Percentiles rank a stretch among this genome's conserved stretches.
phyloP scores from a whole-genome alignment of 2,113 vertebrate species.

The Falcunculus frontatus region DNA sequence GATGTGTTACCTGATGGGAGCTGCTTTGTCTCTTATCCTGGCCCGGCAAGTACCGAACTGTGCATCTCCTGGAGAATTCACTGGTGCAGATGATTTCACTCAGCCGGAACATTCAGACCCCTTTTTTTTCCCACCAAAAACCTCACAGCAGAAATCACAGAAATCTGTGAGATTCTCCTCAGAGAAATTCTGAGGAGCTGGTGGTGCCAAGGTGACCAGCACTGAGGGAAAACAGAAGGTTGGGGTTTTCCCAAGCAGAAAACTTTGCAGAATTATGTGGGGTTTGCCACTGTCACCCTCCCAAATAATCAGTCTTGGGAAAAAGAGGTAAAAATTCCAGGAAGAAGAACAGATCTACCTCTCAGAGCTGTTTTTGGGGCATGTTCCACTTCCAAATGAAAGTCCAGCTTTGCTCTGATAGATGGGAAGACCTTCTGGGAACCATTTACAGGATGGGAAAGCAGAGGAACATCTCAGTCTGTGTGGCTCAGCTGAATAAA shows the following conservation, averaged over 20 bases:
- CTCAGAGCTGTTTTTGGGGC: neutral
- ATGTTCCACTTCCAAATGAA: fast-evolving
- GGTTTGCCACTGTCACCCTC: neutral
- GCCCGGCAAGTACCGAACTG: constrained; percentile 57
- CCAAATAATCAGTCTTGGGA: neutral
- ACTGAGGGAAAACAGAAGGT: neutral
- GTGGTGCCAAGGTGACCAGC: neutral
- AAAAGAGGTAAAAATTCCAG: neutral
- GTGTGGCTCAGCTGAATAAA: neutral
- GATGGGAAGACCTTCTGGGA: neutral
- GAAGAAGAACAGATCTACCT: neutral
- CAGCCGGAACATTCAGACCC: constrained; percentile 26
- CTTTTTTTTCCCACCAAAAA: neutral
- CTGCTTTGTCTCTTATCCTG: constrained; percentile 74
- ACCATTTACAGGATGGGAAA: fast-evolving
- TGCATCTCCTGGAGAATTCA: constrained; percentile 52
- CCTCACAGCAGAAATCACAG: neutral
- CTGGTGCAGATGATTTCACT: constrained; percentile 64
- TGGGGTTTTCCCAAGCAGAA: neutral
- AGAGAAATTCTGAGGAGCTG: neutral
- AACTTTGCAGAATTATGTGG: neutral
- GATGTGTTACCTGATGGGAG: constrained; percentile 84
- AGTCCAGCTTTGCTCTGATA: neutral
- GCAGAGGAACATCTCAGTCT: neutral
- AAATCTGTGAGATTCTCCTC: neutral